Percentiles rank a stretch among this genome's conserved stretches.
Evolutionary conservation across 2,797 vertebrate species (phyloP).

Genomic region (Pteropus rufus): DNA sequence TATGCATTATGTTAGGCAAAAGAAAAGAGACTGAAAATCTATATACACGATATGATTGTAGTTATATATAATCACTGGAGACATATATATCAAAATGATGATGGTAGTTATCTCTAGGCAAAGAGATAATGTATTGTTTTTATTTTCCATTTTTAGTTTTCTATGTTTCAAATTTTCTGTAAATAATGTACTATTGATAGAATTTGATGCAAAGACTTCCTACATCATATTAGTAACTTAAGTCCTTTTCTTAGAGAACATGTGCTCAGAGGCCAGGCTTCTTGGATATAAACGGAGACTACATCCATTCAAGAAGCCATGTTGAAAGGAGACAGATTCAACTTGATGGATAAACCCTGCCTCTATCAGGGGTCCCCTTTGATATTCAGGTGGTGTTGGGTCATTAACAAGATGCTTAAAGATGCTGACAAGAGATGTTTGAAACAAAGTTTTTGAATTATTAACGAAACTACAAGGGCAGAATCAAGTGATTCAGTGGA

Average conservation of each 20-base stretch:
- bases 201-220: neutral
- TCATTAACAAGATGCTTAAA: conserved; percentile 73
- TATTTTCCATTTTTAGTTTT: neutral
- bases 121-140: neutral
- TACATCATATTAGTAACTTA: neutral
- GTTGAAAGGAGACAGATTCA: neutral
- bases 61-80: neutral
- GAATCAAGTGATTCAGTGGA: conserved; percentile 71
- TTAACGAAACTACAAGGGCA: conserved; percentile 77
- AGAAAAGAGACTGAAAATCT: neutral
- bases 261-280: too few species aligned
- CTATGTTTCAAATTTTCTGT: neutral
- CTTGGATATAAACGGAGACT: neutral
- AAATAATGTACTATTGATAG: neutral
- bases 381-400: conserved; percentile 45
- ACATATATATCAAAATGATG: neutral
- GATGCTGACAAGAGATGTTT: conserved; percentile 67
- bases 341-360: neutral
- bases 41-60: neutral
- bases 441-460: conserved; percentile 80
- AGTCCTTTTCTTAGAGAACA: neutral
- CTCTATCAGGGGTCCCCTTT: neutral
- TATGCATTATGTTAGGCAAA: neutral
- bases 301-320: neutral
- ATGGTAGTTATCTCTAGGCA: neutral